Base-by-base conservation (phyloP, 2,888 invertebrate genomes). In the Notocelia uddmanniana region DNA sequence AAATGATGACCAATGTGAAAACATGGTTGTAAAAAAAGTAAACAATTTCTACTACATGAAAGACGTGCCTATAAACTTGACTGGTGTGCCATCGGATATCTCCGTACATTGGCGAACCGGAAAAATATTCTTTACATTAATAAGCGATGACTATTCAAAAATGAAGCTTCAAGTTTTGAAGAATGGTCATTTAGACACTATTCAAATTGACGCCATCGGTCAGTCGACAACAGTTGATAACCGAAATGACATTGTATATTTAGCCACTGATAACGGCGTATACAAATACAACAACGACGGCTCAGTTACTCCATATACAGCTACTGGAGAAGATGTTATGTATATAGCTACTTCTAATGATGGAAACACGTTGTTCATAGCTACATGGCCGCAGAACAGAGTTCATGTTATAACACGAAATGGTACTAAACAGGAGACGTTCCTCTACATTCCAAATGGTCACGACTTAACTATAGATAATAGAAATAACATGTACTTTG, bases 211-310 rank as follows among this genome's bases (percentile, higher is more conserved):
- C 0, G 92, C 90, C 0, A 75, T 92, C 10, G 93, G 93, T 54
- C 93, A 93, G 66, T 92, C 93, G 13, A 89, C 89, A 1, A 85
- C 89, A 1, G 87, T 93, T 23, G 93, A 93, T 88, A 93, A 93
- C 87, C 85, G 90, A 18, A 92, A 93, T 75, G 90, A 93, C 81
- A 87, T 91, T 5, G 84, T 92, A 1, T 93, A 92, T 75, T 80
- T 93, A 54, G 93, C 91, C 0, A 92, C 93, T 69, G 93, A 93
- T 88, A 92, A 91, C 76, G 93, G 93, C 0, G 89, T 93, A 0
- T 93, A 92, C 62, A 93, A 89, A 86, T 92, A 89, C 69, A 89
- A 89, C 75, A 88, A 89, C 11, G 89, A 90, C 64, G 82, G 85
- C 0, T 83, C 88, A 5, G 82, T 87, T 5, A 89, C 90, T 75